These are phyloP conservation scores for Esox lucius DNA, from an alignment of 2,797 vertebrate genomes.

Conservation along the genomic window DNA sequence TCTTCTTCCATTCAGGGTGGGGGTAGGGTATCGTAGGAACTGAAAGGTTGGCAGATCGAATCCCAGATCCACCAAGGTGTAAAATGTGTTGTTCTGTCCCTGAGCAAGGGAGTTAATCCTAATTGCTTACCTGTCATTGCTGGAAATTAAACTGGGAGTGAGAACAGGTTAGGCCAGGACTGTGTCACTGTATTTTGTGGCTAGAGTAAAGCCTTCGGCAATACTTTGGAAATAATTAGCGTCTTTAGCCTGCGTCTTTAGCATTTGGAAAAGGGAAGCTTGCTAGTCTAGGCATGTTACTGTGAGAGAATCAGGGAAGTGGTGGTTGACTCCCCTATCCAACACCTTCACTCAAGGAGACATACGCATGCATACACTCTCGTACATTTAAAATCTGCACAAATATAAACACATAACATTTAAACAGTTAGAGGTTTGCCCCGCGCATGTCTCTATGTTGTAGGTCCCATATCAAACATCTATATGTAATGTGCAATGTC, in stretches of 20 bases:
- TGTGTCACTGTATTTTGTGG: not conserved
- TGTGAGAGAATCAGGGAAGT: slow-evolving; percentile 11
- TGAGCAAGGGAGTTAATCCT: too few species aligned
- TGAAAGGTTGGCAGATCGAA: too few species aligned
- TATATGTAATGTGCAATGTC: not conserved
- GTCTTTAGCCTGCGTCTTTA: not conserved
- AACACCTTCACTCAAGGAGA: not conserved
- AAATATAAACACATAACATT: not conserved
- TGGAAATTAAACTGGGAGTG: not conserved
- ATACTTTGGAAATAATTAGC: slow-evolving; percentile 24
- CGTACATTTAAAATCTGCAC: not conserved
- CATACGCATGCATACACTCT: not conserved
- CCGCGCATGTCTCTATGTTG: not conserved
- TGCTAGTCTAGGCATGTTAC: slow-evolving; percentile 25
- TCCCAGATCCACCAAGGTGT: too few species aligned
- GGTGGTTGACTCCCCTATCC: not conserved
- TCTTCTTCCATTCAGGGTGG: not conserved
- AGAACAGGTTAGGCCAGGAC: not conserved
- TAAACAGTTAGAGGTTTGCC: not conserved
- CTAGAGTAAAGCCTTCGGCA: not conserved
- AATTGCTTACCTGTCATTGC: too few species aligned
- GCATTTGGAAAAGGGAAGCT: not conserved
- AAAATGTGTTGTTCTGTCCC: too few species aligned
- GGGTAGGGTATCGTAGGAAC: too few species aligned
- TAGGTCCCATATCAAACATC: not conserved